Evolutionary conservation across 2,797 vertebrate genomes (phyloP), one percentile per base, ranked within the genome.

Genomic region (Pseudomugil gertrudae): DNA sequence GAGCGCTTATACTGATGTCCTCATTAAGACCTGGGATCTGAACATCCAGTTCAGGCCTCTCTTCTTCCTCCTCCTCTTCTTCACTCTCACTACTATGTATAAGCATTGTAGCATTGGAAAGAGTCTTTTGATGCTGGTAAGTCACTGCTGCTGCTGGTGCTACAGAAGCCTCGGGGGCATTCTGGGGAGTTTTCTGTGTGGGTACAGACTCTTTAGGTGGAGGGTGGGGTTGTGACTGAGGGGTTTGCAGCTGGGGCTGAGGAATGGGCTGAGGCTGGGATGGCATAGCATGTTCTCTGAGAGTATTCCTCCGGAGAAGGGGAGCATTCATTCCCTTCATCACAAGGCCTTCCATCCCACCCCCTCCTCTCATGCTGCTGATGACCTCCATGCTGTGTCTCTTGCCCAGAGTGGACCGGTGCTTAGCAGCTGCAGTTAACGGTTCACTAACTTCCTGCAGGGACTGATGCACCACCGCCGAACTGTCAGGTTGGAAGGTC

Each of bases 401-500:
- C 85, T 99, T 98, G 71, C 94, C 94, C n/a, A 94, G 90, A 0
- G 94, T 84, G 1, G 94, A 79, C 0, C 94, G 95, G 51, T 95
- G 96, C 85, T 96, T 98, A 43, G 92, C 91, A 6, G 94, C 91
- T 7, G 94, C 89, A 3, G 95, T 94, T 32, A 98, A 86, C 0
- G 96, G 97, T 57, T 97, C 96, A 0, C 97, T 98, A 38, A 96
- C 96, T 80, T 99, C 97, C 92, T 98, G 98, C 68, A 78, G 62
- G 14, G 81, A 98, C 87, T 98, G 97, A 47, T 95, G 96, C 57
- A 98, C 92, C 1, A 99, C 98, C 0, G 97, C 95, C 0, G 95
- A 95, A 92, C 98, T 99, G 92, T 98, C 97, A 1, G 97, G 97
- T 73, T 99, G 97, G 90, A 98, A 99, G 17, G 97, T 99, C 90